Conservation (phyloP, 2,888 invertebrate species). For the Chymomyza amoena region DNA sequence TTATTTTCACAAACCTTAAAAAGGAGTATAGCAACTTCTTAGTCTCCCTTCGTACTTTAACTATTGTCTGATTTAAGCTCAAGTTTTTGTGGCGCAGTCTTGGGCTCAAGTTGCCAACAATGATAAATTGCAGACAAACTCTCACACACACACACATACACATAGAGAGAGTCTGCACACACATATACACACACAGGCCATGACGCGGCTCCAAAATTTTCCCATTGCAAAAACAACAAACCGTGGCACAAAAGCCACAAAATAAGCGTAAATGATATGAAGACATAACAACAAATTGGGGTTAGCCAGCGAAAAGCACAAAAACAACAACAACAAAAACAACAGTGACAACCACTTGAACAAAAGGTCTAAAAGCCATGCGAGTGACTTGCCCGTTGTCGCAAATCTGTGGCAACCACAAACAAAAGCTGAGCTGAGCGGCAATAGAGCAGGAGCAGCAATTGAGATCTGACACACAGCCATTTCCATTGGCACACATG, state of each 20-base stretch:
- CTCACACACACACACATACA: not conserved
- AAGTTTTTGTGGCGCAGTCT: not conserved
- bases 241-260: slow-evolving; percentile 22
- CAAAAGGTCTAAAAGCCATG: slow-evolving; percentile 33
- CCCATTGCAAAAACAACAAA: not conserved
- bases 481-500: slow-evolving; percentile 22
- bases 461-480: not conserved
- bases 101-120: slow-evolving; percentile 5
- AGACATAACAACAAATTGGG: slow-evolving; percentile 62
- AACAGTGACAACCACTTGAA: not conserved
- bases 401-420: slow-evolving; percentile 41
- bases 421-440: slow-evolving; percentile 28
- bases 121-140: slow-evolving; percentile 11
- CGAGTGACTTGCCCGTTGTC: slow-evolving; percentile 31
- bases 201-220: slow-evolving; percentile 15
- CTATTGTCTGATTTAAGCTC: slow-evolving; percentile 58
- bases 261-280: slow-evolving; percentile 54
- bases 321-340: slow-evolving; percentile 4
- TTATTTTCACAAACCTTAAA: too few species aligned
- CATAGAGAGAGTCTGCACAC: too few species aligned
- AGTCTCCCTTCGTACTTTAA: slow-evolving; percentile 52
- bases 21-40: too few species aligned
- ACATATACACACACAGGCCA: slow-evolving; percentile 14
- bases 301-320: slow-evolving; percentile 21
- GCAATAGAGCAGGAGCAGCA: not conserved